These are phyloP conservation scores for Diplazon laetatorius DNA, from an alignment of 2,888 invertebrate genomes.

Conservation along the genomic window DNA sequence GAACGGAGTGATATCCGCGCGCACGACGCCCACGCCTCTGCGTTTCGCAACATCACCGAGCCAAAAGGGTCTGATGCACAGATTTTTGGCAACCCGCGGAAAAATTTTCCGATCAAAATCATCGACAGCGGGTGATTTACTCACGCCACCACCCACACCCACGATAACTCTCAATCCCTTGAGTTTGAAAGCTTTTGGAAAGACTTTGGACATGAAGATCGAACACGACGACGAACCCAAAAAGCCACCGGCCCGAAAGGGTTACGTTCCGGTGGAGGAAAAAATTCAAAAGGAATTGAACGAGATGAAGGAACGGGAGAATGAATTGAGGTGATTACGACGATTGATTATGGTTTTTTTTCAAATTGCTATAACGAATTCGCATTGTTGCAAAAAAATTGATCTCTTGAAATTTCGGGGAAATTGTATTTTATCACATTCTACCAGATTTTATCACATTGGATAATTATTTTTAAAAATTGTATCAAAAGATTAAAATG, in stretches of 20 bases:
- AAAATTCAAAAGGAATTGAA: conserved; percentile 93
- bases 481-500: too few species aligned
- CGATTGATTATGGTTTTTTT: background rate
- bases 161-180: conserved; percentile 73
- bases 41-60: conserved; percentile 87
- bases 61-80: conserved; percentile 92
- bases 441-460: too few species aligned
- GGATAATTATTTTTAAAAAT: too few species aligned
- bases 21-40: conserved; percentile 75
- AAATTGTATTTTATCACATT: too few species aligned
- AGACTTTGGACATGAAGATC: conserved; percentile 71
- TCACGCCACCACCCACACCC: conserved; percentile 70
- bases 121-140: conserved; percentile 62
- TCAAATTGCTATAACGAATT: too few species aligned
- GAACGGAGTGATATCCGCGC: conserved; percentile 77
- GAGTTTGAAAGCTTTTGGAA: conserved; percentile 75
- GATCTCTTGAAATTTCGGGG: too few species aligned
- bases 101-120: conserved; percentile 83
- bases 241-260: conserved; percentile 86
- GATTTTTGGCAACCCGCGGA: conserved; percentile 90
- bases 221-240: conserved; percentile 73
- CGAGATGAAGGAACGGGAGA: conserved; percentile 92
- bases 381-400: too few species aligned
- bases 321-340: conserved; percentile 87
- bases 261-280: conserved; percentile 93